phyloP scores from a whole-genome alignment of 2,113 vertebrate species.

The Laticauda laticaudata region DNA sequence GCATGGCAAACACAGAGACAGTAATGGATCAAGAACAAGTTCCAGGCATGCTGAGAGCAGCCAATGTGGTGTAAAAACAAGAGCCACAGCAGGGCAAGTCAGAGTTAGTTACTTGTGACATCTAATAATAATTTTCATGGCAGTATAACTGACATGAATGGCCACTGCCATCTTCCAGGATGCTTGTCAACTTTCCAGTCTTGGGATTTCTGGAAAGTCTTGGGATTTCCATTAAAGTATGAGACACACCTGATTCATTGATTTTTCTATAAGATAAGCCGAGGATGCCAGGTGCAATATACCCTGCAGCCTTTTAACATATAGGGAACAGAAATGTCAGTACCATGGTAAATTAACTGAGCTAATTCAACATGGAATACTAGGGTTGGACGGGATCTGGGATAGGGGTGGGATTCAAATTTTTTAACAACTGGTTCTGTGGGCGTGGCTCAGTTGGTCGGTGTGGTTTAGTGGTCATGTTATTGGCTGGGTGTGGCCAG shows the following conservation, averaged over 20 bases:
- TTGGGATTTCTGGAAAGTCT: not conserved
- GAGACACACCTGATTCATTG: not conserved
- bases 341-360: not conserved
- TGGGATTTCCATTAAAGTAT: not conserved
- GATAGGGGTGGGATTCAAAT: too few relatives aligned
- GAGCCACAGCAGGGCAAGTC: not conserved
- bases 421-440: too few relatives aligned
- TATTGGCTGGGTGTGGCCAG: too few relatives aligned
- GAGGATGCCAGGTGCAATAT: not conserved
- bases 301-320: not conserved
- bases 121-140: not conserved
- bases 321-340: not conserved
- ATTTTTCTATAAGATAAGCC: not conserved
- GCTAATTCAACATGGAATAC: not conserved
- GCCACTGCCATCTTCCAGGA: not conserved
- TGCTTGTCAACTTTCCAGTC: not conserved
- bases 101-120: not conserved
- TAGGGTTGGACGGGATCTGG: too few relatives aligned
- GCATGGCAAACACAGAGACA: not conserved
- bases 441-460: too few relatives aligned
- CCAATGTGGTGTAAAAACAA: not conserved
- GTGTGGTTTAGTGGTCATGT: too few relatives aligned
- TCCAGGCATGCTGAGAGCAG: not conserved
- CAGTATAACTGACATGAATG: not conserved
- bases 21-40: too few relatives aligned